A percentile compares a stretch with the other conserved stretches of the same genome.
Evolutionary conservation across 2,797 vertebrate genomes (phyloP).

Genomic region (Enteromius anoplus): DNA sequence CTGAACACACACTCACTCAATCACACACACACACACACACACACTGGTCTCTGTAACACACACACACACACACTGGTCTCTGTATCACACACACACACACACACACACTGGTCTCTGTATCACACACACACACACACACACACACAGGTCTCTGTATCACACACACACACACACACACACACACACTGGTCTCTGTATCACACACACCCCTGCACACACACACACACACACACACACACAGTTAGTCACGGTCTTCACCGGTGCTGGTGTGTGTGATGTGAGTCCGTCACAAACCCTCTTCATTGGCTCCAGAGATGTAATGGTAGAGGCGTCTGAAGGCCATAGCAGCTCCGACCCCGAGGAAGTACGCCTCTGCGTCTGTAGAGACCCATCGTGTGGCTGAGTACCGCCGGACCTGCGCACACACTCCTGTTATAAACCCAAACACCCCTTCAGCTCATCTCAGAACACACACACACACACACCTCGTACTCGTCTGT

Average conservation of each 20-base stretch:
- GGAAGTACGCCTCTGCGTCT: slow-evolving; percentile 78
- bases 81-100: background rate
- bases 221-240: background rate
- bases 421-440: background rate
- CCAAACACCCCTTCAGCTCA: background rate
- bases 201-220: too few relatives aligned
- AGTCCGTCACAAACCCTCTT: slow-evolving; percentile 65
- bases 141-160: too few relatives aligned
- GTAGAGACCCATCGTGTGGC: slow-evolving; percentile 81
- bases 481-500: slow-evolving; percentile 79
- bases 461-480: background rate
- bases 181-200: too few relatives aligned
- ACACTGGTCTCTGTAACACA: too few relatives aligned
- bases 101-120: background rate
- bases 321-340: slow-evolving; percentile 82
- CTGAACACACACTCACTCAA: background rate
- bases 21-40: background rate
- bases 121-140: too few relatives aligned
- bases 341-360: slow-evolving; percentile 80
- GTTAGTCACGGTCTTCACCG: background rate
- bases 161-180: too few relatives aligned
- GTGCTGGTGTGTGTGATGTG: background rate
- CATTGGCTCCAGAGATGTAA: slow-evolving; percentile 79
- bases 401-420: slow-evolving; percentile 78
- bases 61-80: too few relatives aligned